A percentile compares a stretch with the other conserved stretches of the same genome.
phyloP scores from a whole-genome alignment of 2,888 invertebrate species.

The Eurois occulta region DNA sequence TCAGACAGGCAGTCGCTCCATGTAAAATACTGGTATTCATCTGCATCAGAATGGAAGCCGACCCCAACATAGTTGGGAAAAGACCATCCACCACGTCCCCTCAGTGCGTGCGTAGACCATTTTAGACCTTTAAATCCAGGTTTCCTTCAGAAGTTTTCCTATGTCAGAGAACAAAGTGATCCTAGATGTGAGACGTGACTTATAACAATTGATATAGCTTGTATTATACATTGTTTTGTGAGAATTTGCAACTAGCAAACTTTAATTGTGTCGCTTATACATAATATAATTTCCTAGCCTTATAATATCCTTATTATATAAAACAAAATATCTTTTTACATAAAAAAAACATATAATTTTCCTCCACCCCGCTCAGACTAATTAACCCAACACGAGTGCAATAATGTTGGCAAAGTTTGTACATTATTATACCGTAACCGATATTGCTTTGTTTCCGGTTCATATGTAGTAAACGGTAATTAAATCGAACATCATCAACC shows the following conservation, averaged over 20 bases:
- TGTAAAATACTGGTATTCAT: background rate
- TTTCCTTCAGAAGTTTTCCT: background rate
- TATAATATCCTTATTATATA: background rate
- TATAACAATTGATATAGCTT: too few relatives aligned
- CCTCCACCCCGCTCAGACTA: background rate
- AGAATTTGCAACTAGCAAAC: too few relatives aligned
- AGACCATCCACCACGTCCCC: background rate
- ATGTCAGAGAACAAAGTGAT: background rate
- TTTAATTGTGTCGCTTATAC: background rate
- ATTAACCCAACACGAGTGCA: background rate
- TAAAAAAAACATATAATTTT: background rate
- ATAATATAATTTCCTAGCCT: background rate
- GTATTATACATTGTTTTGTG: too few relatives aligned
- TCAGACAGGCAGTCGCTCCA: background rate
- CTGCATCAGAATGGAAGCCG: background rate
- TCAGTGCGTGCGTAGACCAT: background rate
- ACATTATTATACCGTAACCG: conserved; percentile 29
- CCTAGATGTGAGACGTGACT: too few relatives aligned
- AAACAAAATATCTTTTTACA: too few relatives aligned
- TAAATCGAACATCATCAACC: conserved; percentile 35
- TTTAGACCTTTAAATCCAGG: background rate
- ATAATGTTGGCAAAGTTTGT: conserved; percentile 35
- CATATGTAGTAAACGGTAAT: conserved; percentile 28
- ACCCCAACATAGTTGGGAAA: background rate
- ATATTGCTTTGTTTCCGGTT: conserved; percentile 44